Conservation (phyloP, 2,797 vertebrate species). For the Gouania willdenowi region DNA sequence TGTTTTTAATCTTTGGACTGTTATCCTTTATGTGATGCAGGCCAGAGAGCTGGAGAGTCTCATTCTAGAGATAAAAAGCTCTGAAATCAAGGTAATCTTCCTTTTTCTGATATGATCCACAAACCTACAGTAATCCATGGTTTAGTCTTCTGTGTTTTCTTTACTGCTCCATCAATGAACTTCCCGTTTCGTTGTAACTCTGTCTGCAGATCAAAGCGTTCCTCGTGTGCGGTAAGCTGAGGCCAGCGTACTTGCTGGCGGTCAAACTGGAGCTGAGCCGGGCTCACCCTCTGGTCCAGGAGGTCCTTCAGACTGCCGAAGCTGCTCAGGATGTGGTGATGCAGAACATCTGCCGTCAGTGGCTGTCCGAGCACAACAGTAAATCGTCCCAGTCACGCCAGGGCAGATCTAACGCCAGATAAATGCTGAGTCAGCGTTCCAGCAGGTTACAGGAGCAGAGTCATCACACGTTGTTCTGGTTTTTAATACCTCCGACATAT, state of each 20-base stretch:
- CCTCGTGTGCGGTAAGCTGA: conserved; percentile 85
- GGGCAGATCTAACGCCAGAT: conserved; percentile 43
- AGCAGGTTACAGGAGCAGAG: no score
- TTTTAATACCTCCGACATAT: no score
- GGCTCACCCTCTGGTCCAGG: conserved; percentile 82
- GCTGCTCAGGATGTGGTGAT: conserved; percentile 82
- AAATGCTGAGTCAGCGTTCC: no score
- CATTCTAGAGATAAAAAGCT: conserved; percentile 87
- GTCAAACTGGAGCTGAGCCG: conserved; percentile 85
- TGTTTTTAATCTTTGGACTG: no score
- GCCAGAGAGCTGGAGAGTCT: conserved; percentile 89
- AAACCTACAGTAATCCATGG: no score
- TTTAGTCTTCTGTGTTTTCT: no score
- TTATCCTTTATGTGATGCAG: conserved; percentile 28
- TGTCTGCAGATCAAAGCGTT: conserved; percentile 87
- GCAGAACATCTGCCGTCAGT: conserved; percentile 89
- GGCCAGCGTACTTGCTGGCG: conserved; percentile 89
- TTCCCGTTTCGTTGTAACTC: not conserved
- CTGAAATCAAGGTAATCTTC: conserved; percentile 84
- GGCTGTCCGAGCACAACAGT: conserved; percentile 85
- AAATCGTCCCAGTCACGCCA: conserved; percentile 58
- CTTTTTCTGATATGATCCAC: no score
- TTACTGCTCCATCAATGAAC: not conserved
- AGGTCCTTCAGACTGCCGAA: conserved; percentile 84
- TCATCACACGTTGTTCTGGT: no score